Conservation (phyloP, 2,888 invertebrate species). For the Phortica magna region DNA sequence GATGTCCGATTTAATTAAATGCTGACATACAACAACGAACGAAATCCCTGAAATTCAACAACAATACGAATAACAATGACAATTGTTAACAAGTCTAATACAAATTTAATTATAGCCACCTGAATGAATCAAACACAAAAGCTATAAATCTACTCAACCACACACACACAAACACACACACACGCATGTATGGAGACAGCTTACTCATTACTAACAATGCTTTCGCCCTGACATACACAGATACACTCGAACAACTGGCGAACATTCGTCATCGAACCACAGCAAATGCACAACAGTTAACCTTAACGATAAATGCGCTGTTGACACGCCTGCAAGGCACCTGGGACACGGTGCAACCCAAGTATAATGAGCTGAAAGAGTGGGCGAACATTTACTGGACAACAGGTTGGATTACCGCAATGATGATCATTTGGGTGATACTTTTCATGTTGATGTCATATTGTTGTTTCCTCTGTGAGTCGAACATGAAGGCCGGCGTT, state of each 20-base stretch:
- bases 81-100: slow-evolving; percentile 45
- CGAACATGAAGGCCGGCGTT: slow-evolving; percentile 75
- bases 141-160: slow-evolving; percentile 17
- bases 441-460: slow-evolving; percentile 75
- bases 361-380: slow-evolving; percentile 70
- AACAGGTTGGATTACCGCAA: slow-evolving; percentile 73
- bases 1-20: slow-evolving; percentile 61
- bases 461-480: slow-evolving; percentile 76
- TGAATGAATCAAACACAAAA: slow-evolving; percentile 36
- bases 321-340: slow-evolving; percentile 72
- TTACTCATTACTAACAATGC: background rate
- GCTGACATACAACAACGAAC: slow-evolving; percentile 34
- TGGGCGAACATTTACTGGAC: slow-evolving; percentile 75
- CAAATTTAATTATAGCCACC: slow-evolving; percentile 63
- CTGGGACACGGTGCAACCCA: slow-evolving; percentile 72
- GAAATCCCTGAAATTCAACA: slow-evolving; percentile 32
- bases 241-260: slow-evolving; percentile 76
- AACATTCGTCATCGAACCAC: slow-evolving; percentile 76
- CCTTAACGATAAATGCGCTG: slow-evolving; percentile 73
- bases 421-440: slow-evolving; percentile 75
- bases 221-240: slow-evolving; percentile 40
- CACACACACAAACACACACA: background rate
- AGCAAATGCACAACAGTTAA: slow-evolving; percentile 76
- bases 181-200: no score
- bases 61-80: slow-evolving; percentile 33